Percentiles rank a stretch among this genome's conserved stretches.
Evolutionary conservation across 2,113 vertebrate species (phyloP).

Genomic region (Catharus bicknelli): DNA sequence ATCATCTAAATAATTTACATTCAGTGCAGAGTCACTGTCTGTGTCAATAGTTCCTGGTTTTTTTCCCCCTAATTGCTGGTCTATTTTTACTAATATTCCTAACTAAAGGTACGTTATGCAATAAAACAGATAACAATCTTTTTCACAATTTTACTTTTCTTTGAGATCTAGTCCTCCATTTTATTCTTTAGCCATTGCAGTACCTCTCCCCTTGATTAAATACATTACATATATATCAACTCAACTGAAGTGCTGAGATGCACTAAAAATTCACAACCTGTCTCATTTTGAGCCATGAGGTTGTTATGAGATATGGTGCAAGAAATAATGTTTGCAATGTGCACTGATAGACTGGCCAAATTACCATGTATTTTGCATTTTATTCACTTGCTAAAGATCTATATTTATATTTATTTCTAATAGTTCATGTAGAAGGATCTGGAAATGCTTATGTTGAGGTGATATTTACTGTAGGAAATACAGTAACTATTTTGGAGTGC

Average conservation of each 20-base stretch:
- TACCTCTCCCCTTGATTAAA: not conserved
- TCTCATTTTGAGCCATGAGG: not conserved
- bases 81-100: not conserved
- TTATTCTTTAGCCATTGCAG: not conserved
- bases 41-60: not conserved
- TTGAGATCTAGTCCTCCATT: not conserved
- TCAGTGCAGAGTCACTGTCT: not conserved
- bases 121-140: not conserved
- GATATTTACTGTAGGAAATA: not conserved
- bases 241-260: not conserved
- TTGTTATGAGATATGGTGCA: not conserved
- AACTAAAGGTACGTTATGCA: not conserved
- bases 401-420: not conserved
- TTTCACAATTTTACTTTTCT: not conserved
- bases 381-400: not conserved
- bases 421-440: not conserved
- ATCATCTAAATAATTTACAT: slow-evolving; percentile 16
- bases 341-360: not conserved
- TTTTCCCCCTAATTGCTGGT: not conserved
- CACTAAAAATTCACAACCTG: not conserved
- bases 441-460: not conserved
- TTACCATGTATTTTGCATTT: not conserved
- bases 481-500: not conserved
- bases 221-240: not conserved
- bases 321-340: not conserved